Percentiles rank a stretch among this genome's conserved stretches.
Evolutionary conservation across 1,140 invertebrate species (phyloP).

Genomic region (Zaprionus capensis): DNA sequence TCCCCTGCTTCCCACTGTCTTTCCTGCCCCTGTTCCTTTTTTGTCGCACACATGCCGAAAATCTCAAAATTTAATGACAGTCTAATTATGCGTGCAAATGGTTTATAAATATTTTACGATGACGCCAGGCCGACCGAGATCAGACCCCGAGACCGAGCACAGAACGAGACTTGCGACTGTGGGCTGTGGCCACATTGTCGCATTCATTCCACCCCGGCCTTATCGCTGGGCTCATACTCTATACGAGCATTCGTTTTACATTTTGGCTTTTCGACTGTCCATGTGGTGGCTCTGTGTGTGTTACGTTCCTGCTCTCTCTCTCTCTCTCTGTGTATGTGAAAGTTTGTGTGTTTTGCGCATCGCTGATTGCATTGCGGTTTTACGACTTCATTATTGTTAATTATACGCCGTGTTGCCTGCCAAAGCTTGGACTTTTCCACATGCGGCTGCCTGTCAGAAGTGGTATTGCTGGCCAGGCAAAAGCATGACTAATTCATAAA

Average conservation of each 20-base stretch:
- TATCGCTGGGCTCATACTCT: conserved; percentile 11
- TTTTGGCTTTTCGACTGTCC: conserved; percentile 65
- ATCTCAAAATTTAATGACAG: conserved; percentile 80
- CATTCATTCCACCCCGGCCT: conserved; percentile 4
- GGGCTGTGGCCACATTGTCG: conserved; percentile 27
- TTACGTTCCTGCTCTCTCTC: background rate
- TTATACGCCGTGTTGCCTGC: conserved; percentile 66
- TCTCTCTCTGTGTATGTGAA: conserved; percentile 11
- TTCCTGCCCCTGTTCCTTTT: background rate
- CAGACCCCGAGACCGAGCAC: background rate
- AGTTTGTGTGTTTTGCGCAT: conserved; percentile 76
- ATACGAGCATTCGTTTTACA: conserved; percentile 32
- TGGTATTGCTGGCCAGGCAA: conserved; percentile 40
- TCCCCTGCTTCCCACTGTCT: background rate
- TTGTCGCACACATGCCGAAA: conserved; percentile 46
- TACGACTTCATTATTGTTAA: conserved; percentile 83
- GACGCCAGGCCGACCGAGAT: conserved; percentile 48
- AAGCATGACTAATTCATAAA: conserved; percentile 51
- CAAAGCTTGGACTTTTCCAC: conserved; percentile 41
- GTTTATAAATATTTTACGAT: conserved; percentile 82
- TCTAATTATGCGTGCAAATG: conserved; percentile 83
- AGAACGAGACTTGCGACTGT: conserved; percentile 49
- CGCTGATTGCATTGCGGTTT: conserved; percentile 82
- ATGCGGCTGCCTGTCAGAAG: conserved; percentile 48
- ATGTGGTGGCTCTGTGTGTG: conserved; percentile 8